Base-by-base conservation (phyloP, 2,797 vertebrate genomes). In the Gymnopithys bicolor region DNA sequence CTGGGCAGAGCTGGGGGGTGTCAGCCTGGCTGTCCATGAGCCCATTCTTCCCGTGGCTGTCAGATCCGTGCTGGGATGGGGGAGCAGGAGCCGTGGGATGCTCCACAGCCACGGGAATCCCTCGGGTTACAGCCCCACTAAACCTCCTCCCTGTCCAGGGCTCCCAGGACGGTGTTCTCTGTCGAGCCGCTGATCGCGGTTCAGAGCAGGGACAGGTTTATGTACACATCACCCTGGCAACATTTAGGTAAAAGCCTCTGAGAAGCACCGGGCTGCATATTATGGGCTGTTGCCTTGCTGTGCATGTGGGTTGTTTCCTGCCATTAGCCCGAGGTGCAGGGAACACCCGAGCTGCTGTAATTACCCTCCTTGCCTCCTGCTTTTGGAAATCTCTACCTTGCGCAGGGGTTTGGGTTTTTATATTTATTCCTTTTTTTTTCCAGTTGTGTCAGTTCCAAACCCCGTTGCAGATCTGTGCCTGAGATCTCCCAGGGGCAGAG, bases 131-230 rank as follows among this genome's bases (percentile, higher is more conserved):
- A 93, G 49, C 94, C 96, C 97, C 94, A 88, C 96, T 97, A 94
- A 93, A 93, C 71, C 74, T 37, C 78, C 59, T 98, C 96, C 98
- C 98, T 97, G 97, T 97, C 96, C 96, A 4, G 45, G 60, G 97
- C 97, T 97, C 96, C 97, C 96, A 81, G 95, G 93, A 91, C 96
- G 97, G 93, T 97, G 97, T 97, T 97, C 96, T 97, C 97, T 91
- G 96, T 97, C 95, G 94, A 94, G 97, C 97, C 84, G 92, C 96
- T 94, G 94, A 92, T 82, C 96, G 94, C 89, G 88, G 98, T 98
- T 99, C 98, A 98, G 92, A 74, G 91, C 74, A 90, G 97, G 98
- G 98, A 98, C 98, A 97, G 90, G 71, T 95, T 97, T 98, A 96
- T 93, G 94, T 98, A 97, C 94, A 97, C 97, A 94, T 96, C 97